Base-by-base conservation (phyloP, 2,888 invertebrate species). In the Uropetala carovei region DNA sequence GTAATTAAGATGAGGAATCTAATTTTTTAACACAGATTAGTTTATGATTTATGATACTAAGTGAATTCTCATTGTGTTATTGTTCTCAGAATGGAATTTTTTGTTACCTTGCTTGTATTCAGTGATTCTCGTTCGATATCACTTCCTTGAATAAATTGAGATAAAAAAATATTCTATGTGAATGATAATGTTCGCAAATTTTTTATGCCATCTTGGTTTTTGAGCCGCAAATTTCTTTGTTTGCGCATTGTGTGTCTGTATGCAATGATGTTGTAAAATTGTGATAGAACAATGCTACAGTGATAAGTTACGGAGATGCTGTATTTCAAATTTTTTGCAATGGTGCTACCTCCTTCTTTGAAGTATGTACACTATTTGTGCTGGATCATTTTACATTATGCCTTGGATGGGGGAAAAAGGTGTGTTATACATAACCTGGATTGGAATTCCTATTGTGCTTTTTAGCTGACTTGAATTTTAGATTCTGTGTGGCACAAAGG, bases 31-130 rank as follows among this genome's bases (percentile, higher is more conserved):
- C 64, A 60, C 16, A 64, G 64, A 30, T 57, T n/a, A 64, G 89
- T 18, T 89, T 89, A n/a, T 89, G 68, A 89, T 22, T 64, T 64
- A 60, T 60, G 30, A n/a, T 16, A 60, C n/a, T 68, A 5, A 30
- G 60, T n/a, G 43, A 89, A 30, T 43, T 86, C n/a, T 89, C 16
- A 18, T 64, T 60, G 64, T 43, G 43, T 64, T 89, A 60, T 18
- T 89, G 30, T 64, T 89, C 64, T 30, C n/a, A 27, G 58, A 11
- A 85, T 64, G n/a, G 56, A 89, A 64, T 11, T 56, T n/a, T 89
- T 89, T 89, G 64, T 83, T 83, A 83, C 89, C 89, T 43, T 68
- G 68, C 89, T 89, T 89, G 60, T 68, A 64, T 89, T 89, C 64
- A 14, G 16, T 89, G 89, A 60, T 30, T 43, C 13, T 10, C 64